phyloP scores from a whole-genome alignment of 2,797 vertebrate genomes.

The Scyliorhinus canicula region DNA sequence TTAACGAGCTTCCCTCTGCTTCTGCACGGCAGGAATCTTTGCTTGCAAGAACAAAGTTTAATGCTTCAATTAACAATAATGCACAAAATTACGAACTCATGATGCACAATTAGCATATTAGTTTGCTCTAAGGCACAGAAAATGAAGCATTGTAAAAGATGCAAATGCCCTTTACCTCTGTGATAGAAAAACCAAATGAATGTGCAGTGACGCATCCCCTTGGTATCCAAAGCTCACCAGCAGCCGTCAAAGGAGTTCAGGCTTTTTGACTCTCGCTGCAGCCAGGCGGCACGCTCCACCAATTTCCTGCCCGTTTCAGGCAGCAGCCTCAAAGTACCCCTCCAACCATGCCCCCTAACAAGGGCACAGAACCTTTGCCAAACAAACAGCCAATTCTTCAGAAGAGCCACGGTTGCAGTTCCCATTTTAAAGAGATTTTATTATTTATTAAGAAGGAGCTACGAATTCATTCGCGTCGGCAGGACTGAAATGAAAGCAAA shows the following conservation, averaged over 20 bases:
- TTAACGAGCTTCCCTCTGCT: neutral
- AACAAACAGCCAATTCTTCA: neutral
- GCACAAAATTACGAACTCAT: neutral
- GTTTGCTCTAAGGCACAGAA: neutral
- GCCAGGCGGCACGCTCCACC: neutral
- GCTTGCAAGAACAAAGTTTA: neutral
- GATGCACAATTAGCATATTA: neutral
- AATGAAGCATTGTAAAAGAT: neutral
- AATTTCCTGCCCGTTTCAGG: neutral
- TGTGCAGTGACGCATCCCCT: neutral
- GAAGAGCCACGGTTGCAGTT: neutral
- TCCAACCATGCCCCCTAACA: neutral
- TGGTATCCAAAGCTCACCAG: neutral
- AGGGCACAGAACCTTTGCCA: neutral
- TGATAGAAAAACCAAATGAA: neutral
- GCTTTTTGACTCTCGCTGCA: neutral
- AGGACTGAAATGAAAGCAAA: neutral
- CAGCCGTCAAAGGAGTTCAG: neutral
- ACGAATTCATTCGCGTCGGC: neutral
- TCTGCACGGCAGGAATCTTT: neutral
- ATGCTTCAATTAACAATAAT: neutral
- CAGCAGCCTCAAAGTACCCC: neutral
- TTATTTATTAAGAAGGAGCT: neutral
- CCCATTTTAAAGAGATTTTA: neutral
- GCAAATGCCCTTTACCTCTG: neutral